phyloP scores from a whole-genome alignment of 2,797 vertebrate species.

The Pangasius mekongensis region DNA sequence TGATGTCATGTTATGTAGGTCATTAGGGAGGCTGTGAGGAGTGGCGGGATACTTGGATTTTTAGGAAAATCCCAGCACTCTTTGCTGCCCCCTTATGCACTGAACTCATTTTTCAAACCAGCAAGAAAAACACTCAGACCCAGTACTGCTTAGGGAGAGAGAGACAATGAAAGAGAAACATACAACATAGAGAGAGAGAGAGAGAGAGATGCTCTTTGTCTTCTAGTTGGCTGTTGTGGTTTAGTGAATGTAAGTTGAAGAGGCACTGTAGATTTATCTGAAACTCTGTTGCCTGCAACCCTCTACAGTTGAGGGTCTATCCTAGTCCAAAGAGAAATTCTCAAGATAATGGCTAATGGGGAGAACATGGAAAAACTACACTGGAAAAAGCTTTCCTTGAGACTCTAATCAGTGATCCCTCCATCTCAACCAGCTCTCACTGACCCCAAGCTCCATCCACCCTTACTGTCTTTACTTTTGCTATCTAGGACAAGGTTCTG shows the following conservation, averaged over 20 bases:
- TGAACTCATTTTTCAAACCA: slow-evolving; percentile 54
- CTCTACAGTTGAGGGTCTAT: background rate
- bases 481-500: background rate
- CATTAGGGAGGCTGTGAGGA: slow-evolving; percentile 31
- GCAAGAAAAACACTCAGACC: slow-evolving; percentile 21
- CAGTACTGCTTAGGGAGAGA: slow-evolving; percentile 15
- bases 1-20: slow-evolving; percentile 50
- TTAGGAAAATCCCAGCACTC: slow-evolving; percentile 50
- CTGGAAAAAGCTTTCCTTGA: background rate
- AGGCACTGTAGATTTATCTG: background rate
- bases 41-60: slow-evolving; percentile 28
- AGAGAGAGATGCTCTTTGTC: background rate
- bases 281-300: background rate
- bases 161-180: background rate
- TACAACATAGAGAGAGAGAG: background rate
- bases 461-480: background rate
- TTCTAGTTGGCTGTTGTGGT: background rate
- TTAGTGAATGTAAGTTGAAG: background rate
- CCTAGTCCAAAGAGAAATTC: background rate
- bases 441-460: background rate
- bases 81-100: slow-evolving; percentile 50
- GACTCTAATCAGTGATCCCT: background rate
- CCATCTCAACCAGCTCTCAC: background rate
- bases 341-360: background rate
- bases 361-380: background rate